Evolutionary conservation across 1,140 invertebrate genomes (phyloP), one percentile per base, ranked within the genome.

Genomic region (Phocides pigmalion): DNA sequence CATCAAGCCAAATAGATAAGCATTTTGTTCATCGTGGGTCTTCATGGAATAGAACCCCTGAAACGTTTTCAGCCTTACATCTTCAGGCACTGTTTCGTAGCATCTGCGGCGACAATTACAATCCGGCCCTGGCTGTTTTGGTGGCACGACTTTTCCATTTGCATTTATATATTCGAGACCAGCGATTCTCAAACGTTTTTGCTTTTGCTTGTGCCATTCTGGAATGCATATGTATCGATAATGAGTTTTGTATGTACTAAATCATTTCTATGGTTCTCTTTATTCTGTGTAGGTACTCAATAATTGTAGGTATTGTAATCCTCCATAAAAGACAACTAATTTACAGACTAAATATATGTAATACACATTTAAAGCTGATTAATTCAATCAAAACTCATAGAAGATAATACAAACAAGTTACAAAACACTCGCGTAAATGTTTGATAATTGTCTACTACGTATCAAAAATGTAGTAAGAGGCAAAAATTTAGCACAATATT

Each of bases 161-260:
- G 92, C 92, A 75, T 93, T 93, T 81, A 93, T 87, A 64, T 93
- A 93, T 65, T 93, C 90, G 65, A 93, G 70, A 11, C 93, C 93
- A 14, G 93, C 92, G 54, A 93, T 92, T 67, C 93, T 86, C 44
- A 93, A 79, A 22, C 92, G 82, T 76, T 93, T 93, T 74, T 93
- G 91, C 75, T 93, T 93, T 82, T 93, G 92, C 79, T 93, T 93
- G 81, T 93, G 92, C 93, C 93, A 93, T 90, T 93, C 92, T 93
- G 75, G 63, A 92, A 91, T 42, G 25, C 9, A 22, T 19, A 41
- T 19, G 5, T 17, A 35, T 51, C 9, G 2, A n/a, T n/a, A n/a
- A 28, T 28, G 25, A 28, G 25, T 28, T 28, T 3, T 28, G 2
- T 28, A 28, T 3, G 6, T 28, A 28, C 25, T 3, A 28, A 28